A percentile compares a stretch with the other conserved stretches of the same genome.
Conservation (phyloP, 2,113 vertebrate genomes). For the Sus scrofa region DNA sequence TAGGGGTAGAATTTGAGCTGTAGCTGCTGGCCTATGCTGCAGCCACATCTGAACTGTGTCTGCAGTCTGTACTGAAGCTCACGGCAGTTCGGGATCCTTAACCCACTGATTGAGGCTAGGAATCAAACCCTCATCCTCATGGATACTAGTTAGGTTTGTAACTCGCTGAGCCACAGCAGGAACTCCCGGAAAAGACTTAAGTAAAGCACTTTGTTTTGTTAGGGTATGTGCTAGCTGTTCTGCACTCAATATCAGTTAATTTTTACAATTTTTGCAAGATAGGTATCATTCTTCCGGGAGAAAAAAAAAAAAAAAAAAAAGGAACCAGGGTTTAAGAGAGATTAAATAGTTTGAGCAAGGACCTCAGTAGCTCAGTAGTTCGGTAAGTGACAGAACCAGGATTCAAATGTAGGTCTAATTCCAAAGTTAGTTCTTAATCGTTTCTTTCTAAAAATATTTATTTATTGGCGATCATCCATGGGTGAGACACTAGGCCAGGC, state of each 20-base stretch:
- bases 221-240: not conserved
- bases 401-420: not conserved
- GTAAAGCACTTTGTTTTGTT: not conserved
- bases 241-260: not conserved
- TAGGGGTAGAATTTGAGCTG: no score
- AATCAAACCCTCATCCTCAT: no score
- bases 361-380: slow-evolving; percentile 33
- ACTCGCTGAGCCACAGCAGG: no score
- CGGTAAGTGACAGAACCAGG: not conserved
- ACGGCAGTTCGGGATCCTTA: no score
- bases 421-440: not conserved
- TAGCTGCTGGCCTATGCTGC: no score
- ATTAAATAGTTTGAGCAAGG: slow-evolving; percentile 31
- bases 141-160: no score
- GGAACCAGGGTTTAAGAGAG: not conserved
- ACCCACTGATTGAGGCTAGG: no score
- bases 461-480: not conserved
- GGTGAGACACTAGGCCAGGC: not conserved
- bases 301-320: not conserved
- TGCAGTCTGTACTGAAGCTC: no score
- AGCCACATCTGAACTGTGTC: no score
- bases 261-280: not conserved
- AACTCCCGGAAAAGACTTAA: not conserved
- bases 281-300: not conserved
- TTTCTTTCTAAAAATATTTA: not conserved